Evolutionary conservation across 2,888 invertebrate species (phyloP), one percentile per base, ranked within the genome.

Genomic region (Fragum fragum): DNA sequence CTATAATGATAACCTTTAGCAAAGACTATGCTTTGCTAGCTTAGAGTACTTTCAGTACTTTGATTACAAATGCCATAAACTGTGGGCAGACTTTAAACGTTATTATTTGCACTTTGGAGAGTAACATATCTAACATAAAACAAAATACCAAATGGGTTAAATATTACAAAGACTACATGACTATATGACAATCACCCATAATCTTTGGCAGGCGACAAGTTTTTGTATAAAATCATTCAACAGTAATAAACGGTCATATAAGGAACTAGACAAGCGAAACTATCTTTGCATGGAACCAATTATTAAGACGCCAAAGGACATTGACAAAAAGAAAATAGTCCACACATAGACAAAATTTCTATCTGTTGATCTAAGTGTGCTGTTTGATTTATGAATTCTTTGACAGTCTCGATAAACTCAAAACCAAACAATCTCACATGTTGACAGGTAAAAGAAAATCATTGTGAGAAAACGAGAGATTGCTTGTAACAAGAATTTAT

Each of bases 171-270:
- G 47, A n/a, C 47, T 14, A 5, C 14, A 14, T 47, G n/a, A 9
- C 47, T 47, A 9, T 18, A 47, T 66, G 39, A 66, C 23, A 42
- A 66, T 66, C 66, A 21, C 11, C 42, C 9, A 6, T 39, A 66
- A 66, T 66, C 66, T 66, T 66, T 66, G 66, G 66, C 66, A 66
- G 66, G 36, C 66, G 66, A 66, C 66, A 66, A 21, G 39, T 66
- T 66, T 29, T 66, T 66, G 66, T 66, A 66, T 66, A 23, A 21
- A 66, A 66, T 66, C 42, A 42, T 28, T 18, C 66, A 23, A 29
- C 32, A 42, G 42, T 32, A 42, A 66, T 42, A 18, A 66, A 66
- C 42, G 42, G 9, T 0, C 66, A 2, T 28, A 42, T 36, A 66
- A 39, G 42, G 42, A 66, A 23, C 42, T 23, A 66, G 66, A 66